These are phyloP conservation scores for Nycticorax nycticorax DNA, from an alignment of 2,113 vertebrate genomes.

Conservation along the genomic window DNA sequence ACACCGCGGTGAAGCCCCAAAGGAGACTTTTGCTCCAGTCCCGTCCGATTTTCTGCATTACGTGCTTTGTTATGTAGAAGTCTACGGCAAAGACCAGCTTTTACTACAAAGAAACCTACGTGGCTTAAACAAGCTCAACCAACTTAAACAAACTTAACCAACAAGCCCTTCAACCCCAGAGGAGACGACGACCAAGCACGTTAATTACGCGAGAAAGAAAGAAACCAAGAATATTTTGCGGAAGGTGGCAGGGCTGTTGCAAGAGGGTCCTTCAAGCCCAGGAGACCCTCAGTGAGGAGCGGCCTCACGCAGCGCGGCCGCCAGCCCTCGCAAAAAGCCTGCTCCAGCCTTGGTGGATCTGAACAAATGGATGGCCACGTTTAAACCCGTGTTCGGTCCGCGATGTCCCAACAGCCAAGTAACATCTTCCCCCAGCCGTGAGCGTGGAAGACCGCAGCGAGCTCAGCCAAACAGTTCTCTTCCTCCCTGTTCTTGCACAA, in stretches of 20 bases:
- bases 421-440: not conserved
- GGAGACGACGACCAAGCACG: fast-evolving
- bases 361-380: not conserved
- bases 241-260: not conserved
- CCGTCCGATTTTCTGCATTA: not conserved
- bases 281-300: fast-evolving
- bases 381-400: not conserved
- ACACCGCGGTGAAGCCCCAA: not conserved
- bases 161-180: not conserved
- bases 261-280: fast-evolving
- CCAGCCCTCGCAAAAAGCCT: not conserved
- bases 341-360: fast-evolving
- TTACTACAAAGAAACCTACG: not conserved
- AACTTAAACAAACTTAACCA: not conserved
- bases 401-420: not conserved
- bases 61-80: fast-evolving
- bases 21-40: not conserved
- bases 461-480: not conserved
- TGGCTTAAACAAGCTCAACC: not conserved
- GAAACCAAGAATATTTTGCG: not conserved
- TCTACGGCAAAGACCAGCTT: not conserved
- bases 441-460: not conserved
- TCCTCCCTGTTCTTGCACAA: not conserved
- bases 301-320: fast-evolving
- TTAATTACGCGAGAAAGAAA: not conserved